Percentiles rank a stretch among this genome's conserved stretches.
Evolutionary conservation across 2,797 vertebrate species (phyloP).

Genomic region (Danionella dracula): DNA sequence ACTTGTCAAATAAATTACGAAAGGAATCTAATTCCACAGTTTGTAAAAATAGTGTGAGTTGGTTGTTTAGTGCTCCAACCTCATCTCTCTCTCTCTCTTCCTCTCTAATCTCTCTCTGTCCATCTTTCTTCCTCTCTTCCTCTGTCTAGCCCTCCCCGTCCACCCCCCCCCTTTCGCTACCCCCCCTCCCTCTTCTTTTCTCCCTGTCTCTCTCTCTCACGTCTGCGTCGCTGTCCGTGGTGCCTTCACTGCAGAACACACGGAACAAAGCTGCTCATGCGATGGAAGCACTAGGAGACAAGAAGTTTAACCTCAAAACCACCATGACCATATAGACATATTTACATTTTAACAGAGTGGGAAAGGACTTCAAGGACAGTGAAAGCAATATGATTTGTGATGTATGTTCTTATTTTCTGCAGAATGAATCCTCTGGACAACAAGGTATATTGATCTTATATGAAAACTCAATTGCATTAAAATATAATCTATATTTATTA

Average conservation of each 20-base stretch:
- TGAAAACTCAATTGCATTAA: too few relatives aligned
- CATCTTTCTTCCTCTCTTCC: conserved; percentile 20
- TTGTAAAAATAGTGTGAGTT: too few relatives aligned
- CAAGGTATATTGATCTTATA: too few relatives aligned
- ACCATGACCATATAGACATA: conserved; percentile 53
- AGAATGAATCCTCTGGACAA: too few relatives aligned
- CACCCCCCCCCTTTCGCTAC: too few relatives aligned
- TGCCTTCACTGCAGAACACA: conserved; percentile 25
- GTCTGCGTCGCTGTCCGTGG: conserved; percentile 43
- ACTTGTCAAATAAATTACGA: too few relatives aligned
- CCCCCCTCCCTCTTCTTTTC: conserved; percentile 18
- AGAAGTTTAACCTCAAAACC: conserved; percentile 23
- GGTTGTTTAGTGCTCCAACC: neutral
- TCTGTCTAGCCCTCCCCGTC: too few relatives aligned
- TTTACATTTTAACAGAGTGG: conserved; percentile 44
- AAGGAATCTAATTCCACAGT: too few relatives aligned
- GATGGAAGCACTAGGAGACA: conserved; percentile 19
- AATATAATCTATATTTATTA: too few relatives aligned
- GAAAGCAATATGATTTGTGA: neutral
- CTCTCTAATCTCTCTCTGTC: conserved; percentile 11
- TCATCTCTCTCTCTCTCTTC: conserved; percentile 26
- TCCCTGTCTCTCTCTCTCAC: conserved; percentile 11
- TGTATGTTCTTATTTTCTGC: too few relatives aligned
- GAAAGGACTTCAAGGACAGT: conserved; percentile 30
- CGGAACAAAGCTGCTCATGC: neutral